Evolutionary conservation across 2,888 invertebrate species (phyloP).

Genomic region (Lysandra bellargus): DNA sequence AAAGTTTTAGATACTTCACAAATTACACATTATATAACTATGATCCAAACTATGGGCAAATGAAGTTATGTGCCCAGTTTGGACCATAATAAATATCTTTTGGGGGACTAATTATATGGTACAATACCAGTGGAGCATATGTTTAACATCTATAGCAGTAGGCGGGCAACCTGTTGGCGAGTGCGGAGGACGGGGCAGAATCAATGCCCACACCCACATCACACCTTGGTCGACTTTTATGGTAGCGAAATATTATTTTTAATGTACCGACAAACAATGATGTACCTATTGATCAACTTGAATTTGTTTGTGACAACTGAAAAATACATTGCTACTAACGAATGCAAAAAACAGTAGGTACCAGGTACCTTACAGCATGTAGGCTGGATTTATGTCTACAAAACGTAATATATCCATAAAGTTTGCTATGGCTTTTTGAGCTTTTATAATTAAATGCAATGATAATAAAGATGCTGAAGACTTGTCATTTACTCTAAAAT

Average conservation of each 20-base stretch:
- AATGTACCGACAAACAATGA: conserved; percentile 33
- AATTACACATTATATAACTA: no score
- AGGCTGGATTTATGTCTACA: background rate
- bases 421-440: no score
- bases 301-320: conserved; percentile 7
- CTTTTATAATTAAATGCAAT: no score
- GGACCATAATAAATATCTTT: no score
- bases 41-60: no score
- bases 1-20: no score
- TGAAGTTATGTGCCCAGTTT: no score
- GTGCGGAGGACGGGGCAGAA: conserved; percentile 59
- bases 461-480: no score
- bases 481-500: no score
- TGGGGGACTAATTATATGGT: background rate
- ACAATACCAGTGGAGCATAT: background rate
- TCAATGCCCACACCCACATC: conserved; percentile 65
- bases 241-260: conserved; percentile 34
- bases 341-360: background rate
- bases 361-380: background rate
- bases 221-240: conserved; percentile 58
- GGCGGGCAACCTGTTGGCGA: conserved; percentile 53
- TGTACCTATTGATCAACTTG: conserved; percentile 20
- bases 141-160: conserved; percentile 45
- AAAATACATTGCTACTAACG: background rate
- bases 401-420: background rate